Percentiles rank a stretch among this genome's conserved stretches.
Conservation (phyloP, 2,888 invertebrate species). For the Torymus texanus region DNA sequence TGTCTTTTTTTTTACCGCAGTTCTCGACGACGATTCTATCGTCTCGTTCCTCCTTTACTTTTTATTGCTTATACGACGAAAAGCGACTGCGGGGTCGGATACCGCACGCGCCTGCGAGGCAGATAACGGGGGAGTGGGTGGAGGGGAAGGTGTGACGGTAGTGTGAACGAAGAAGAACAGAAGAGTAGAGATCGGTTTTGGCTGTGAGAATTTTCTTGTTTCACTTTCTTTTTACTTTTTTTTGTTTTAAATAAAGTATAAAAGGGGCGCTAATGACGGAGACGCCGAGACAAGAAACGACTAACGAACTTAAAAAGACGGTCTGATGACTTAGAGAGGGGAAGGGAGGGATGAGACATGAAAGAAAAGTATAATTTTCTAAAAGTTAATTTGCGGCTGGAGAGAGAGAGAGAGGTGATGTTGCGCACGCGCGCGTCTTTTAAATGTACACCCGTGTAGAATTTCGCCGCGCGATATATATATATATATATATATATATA, state of each 20-base stretch:
- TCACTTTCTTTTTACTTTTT: constrained; percentile 1
- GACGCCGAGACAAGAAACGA: constrained; percentile 69
- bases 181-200: constrained; percentile 1
- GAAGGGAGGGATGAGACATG: constrained; percentile 68
- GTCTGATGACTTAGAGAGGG: constrained; percentile 52
- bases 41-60: background rate
- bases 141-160: background rate
- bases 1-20: background rate
- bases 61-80: constrained; percentile 48
- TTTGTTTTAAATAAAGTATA: constrained; percentile 31
- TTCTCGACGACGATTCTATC: background rate
- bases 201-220: constrained; percentile 11
- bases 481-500: too few species aligned
- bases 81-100: constrained; percentile 27
- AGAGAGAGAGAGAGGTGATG: background rate
- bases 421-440: background rate
- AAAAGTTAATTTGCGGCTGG: constrained; percentile 63
- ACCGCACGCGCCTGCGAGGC: constrained; percentile 28
- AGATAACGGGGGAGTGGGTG: background rate
- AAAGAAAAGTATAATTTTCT: constrained; percentile 74
- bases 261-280: constrained; percentile 65
- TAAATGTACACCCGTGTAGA: background rate
- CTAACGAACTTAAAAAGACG: constrained; percentile 70
- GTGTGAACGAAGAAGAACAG: constrained; percentile 21
- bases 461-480: too few species aligned